Base-by-base conservation (phyloP, 2,888 invertebrate genomes). In the Phrixothrix hirtus region DNA sequence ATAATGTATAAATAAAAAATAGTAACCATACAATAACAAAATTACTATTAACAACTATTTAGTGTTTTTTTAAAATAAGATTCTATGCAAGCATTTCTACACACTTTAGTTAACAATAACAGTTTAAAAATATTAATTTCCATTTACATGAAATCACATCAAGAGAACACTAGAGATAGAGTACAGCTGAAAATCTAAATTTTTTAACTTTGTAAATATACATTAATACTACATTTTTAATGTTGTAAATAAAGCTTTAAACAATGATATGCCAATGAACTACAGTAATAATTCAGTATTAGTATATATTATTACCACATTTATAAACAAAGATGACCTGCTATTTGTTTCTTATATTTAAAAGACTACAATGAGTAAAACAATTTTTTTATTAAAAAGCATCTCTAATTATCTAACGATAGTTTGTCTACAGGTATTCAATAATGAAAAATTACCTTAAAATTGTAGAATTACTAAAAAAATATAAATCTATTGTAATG, bases 1-100 rank as follows among this genome's bases (percentile, higher is more conserved):
- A n/a, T n/a, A n/a, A n/a, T n/a, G n/a, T n/a, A n/a, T n/a, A n/a
- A n/a, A n/a, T n/a, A n/a, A n/a, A n/a, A n/a, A n/a, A n/a, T n/a
- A n/a, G n/a, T n/a, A n/a, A n/a, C n/a, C n/a, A n/a, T 46, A 55
- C 53, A 55, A 47, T 36, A 47, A 37, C 25, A 34, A 44, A 44
- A 29, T 21, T 21, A 17, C 15, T 35, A 35, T 15, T 9, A 32
- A 25, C 63, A 63, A 61, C 62, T 66, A 65, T 62, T 60, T 58
- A 61, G 55, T 55, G 55, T 55, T 55, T 50, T 16, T 37, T 38
- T 35, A 42, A 38, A 48, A 50, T 31, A 27, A 31, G 17, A 21
- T 34, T 44, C 26, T 30, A 45, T 14, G 1, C 26, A 43, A 43
- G 42, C 44, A 31, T 45, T 39, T 41, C 36, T 51, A 51, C 21